Evolutionary conservation across 2,113 vertebrate species (phyloP), one percentile per base, ranked within the genome.

Genomic region (Scytalopus superciliaris): DNA sequence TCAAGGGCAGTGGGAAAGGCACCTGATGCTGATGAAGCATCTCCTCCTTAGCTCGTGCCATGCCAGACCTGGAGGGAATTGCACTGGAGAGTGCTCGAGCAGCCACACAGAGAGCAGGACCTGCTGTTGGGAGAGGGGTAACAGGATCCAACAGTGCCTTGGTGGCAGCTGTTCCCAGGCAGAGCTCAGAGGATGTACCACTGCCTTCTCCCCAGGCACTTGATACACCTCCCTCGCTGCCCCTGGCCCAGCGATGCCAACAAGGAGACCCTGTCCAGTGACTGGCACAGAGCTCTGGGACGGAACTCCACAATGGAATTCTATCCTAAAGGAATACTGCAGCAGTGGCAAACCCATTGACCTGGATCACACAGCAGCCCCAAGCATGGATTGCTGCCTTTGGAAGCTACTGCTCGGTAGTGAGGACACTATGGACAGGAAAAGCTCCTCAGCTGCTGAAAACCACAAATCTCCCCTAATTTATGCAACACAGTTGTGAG

Each of bases 311-410:
- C 60, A 1, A 31, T 30, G 78, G 50, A 24, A 37, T 22, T 0
- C 3, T 1, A 49, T 13, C 16, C 24, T 25, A 2, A 6, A 31
- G 19, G 18, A 84, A 8, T 21, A 1, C 44, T 59, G 42, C 50
- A 70, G 16, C 30, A 7, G 5, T 0, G 9, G 42, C 3, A 25
- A 74, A 12, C 13, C 25, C 13, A 2, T 6, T 22, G 2, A 37
- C n/a, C 27, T 0, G 1, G 9, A 13, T 4, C 39, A 2, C 42
- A 21, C 0, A 18, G 55, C 28, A 52, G 40, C 19, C 49, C 53
- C 9, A 3, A 1, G 40, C 3, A 4, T 0, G 11, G 39, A 45
- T 2, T 12, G 8, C 53, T 68, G 68, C 53, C 57, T 30, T 4
- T 18, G 59, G 53, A 56, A 88, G 57, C 40, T 39, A 4, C 88